Evolutionary conservation across 1,140 invertebrate genomes (phyloP).

Genomic region (Drosophila tani): DNA sequence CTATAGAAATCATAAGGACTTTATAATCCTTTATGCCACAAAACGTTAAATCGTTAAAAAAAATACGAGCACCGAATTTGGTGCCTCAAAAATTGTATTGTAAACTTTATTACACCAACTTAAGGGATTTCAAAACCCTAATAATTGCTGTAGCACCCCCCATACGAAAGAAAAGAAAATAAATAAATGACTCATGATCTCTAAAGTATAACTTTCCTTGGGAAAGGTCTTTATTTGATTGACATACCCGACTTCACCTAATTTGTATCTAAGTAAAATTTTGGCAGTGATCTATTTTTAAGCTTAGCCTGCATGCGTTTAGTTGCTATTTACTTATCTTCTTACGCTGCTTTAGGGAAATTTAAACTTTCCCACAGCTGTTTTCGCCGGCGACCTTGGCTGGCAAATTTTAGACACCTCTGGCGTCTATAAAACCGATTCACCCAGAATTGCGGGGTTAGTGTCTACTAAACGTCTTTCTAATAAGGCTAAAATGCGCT

Average conservation of each 20-base stretch:
- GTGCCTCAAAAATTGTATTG: too few species aligned
- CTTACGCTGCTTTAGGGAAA: slow-evolving; percentile 15
- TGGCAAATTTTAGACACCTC: background rate
- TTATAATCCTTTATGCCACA: too few species aligned
- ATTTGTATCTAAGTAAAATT: background rate
- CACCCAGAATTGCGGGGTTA: slow-evolving; percentile 9
- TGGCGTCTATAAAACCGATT: slow-evolving; percentile 36
- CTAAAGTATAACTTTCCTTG: background rate
- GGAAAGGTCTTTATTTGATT: background rate
- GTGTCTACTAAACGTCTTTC: slow-evolving; percentile 18
- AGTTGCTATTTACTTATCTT: slow-evolving; percentile 24
- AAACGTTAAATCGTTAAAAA: too few species aligned
- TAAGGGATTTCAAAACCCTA: too few species aligned
- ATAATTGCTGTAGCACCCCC: too few species aligned
- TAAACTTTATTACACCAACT: too few species aligned
- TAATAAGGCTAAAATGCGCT: slow-evolving; percentile 22
- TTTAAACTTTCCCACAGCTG: slow-evolving; percentile 26
- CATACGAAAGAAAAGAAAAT: too few species aligned
- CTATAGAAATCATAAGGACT: too few species aligned
- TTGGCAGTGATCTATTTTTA: slow-evolving; percentile 24
- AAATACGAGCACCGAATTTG: too few species aligned
- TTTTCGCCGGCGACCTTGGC: slow-evolving; percentile 28
- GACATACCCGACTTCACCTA: background rate
- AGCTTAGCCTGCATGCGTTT: background rate
- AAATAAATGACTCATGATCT: background rate